A percentile compares a stretch with the other conserved stretches of the same genome.
Evolutionary conservation across 2,888 invertebrate genomes (phyloP).

Genomic region (Dicranocentrus wangi): DNA sequence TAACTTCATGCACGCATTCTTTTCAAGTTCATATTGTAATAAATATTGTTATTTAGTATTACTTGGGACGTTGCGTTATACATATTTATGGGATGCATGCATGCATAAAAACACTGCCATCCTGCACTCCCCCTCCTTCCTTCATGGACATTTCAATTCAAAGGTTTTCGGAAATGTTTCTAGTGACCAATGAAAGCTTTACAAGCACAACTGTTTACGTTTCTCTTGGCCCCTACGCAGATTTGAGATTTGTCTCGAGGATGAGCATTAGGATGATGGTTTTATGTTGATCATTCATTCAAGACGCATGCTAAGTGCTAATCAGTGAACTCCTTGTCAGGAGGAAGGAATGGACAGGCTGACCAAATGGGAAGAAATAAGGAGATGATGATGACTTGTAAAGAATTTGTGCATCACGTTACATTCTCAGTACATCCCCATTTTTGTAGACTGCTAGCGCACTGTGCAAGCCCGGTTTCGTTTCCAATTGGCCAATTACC

Average conservation of each 20-base stretch:
- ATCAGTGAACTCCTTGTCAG: slow-evolving; percentile 33
- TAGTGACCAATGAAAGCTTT: not conserved
- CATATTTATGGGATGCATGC: slow-evolving; percentile 24
- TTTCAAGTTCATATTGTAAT: slow-evolving; percentile 34
- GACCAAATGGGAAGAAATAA: slow-evolving; percentile 22
- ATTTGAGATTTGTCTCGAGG: not conserved
- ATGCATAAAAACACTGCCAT: slow-evolving; percentile 41
- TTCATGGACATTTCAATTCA: slow-evolving; percentile 25
- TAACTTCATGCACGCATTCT: slow-evolving; percentile 47
- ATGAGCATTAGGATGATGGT: not conserved
- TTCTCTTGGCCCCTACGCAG: not conserved
- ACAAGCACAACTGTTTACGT: not conserved
- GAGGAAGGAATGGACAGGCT: slow-evolving; percentile 11
- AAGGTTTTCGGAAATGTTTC: not conserved
- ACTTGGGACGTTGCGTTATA: not conserved
- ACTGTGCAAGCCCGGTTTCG: too few relatives aligned
- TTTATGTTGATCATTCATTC: slow-evolving; percentile 26
- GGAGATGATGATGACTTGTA: slow-evolving; percentile 8
- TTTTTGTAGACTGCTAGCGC: too few relatives aligned
- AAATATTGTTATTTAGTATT: slow-evolving; percentile 39
- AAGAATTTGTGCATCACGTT: slow-evolving; percentile 13
- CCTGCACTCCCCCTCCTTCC: slow-evolving; percentile 56
- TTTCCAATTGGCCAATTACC: slow-evolving; percentile 51
- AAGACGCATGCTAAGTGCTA: slow-evolving; percentile 62
- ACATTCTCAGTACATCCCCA: not conserved